Conservation (phyloP, 2,888 invertebrate genomes). For the Acrocera orbiculus region DNA sequence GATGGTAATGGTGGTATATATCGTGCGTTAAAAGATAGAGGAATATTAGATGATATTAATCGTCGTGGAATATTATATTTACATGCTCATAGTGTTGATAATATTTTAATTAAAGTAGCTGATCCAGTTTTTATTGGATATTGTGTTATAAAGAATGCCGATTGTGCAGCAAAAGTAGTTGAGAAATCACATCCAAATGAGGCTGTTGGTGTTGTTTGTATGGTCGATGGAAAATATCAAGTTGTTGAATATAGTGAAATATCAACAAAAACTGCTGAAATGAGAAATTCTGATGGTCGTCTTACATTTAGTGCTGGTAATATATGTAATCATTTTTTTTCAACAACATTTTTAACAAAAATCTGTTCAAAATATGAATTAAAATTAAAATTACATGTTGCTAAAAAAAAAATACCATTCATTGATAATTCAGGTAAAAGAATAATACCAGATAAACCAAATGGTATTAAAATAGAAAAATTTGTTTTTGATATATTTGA, state of each 20-base stretch:
- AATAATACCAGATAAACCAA: constrained; percentile 61
- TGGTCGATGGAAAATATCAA: constrained; percentile 76
- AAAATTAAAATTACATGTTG: constrained; percentile 76
- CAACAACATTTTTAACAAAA: constrained; percentile 60
- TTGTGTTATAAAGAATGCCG: constrained; percentile 72
- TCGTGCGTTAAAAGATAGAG: constrained; percentile 53
- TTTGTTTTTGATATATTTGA: constrained; percentile 98
- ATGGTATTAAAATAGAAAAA: constrained; percentile 98
- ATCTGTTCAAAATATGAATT: constrained; percentile 54
- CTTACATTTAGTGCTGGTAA: constrained; percentile 88
- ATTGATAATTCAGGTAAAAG: constrained; percentile 52
- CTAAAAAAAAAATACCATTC: constrained; percentile 91
- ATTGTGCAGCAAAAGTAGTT: constrained; percentile 94
- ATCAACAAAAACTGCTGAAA: constrained; percentile 68
- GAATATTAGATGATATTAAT: constrained; percentile 63
- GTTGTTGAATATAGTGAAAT: constrained; percentile 97
- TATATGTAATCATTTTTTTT: constrained; percentile 97
- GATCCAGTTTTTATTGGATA: constrained; percentile 95
- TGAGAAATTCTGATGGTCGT: constrained; percentile 55
- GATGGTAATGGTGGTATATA: constrained; percentile 84
- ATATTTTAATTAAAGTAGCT: constrained; percentile 93
- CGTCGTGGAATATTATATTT: constrained; percentile 67
- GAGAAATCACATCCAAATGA: constrained; percentile 82
- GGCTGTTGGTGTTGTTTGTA: constrained; percentile 90
- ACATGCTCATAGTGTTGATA: constrained; percentile 97